Evolutionary conservation across 1,140 invertebrate species (phyloP), one percentile per base, ranked within the genome.

Genomic region (Panagrolaimus sp.): DNA sequence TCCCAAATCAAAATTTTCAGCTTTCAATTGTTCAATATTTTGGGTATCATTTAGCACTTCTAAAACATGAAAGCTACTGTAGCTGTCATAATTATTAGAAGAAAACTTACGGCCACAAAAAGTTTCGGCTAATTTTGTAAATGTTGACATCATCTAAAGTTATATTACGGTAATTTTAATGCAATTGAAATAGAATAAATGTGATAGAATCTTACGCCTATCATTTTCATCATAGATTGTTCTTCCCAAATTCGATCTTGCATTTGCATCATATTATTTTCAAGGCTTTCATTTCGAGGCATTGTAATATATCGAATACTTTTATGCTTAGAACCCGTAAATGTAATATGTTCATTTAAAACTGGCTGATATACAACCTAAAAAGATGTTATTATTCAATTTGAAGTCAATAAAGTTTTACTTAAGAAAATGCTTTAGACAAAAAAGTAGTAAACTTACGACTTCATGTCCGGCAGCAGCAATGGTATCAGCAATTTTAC

Each of bases 1-100:
- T 9, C 20, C 51, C 5, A 75, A 16, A 51, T 75, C 74, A 64
- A 72, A 75, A 16, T 73, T 77, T 14, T 73, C 74, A 8, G 31
- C 25, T 66, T 65, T 75, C 47, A 75, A 53, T 7, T 14, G n/a
- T 23, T 62, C 68, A 16, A 71, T 16, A 57, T 43, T 62, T 61
- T 42, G 27, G 3, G 48, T 61, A 25, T 43, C 57, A 2, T 57
- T 62, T 1, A 57, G 11, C 4, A 62, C 31, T 2, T 27, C 66
- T 67, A n/a, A 31, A 62, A 66, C 5, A 9, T 14, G 9, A 1
- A n/a, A 16, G 23, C 8, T 4, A 23, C 27, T 14, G 20, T 7
- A 48, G 5, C n/a, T 48, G 14, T 9, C 20, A 14, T 16, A 45
- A 9, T 0, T 11, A 4, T 2, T 38, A n/a, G n/a, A n/a, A n/a